phyloP scores from a whole-genome alignment of 2,888 invertebrate species.

The Amphipyra berbera region DNA sequence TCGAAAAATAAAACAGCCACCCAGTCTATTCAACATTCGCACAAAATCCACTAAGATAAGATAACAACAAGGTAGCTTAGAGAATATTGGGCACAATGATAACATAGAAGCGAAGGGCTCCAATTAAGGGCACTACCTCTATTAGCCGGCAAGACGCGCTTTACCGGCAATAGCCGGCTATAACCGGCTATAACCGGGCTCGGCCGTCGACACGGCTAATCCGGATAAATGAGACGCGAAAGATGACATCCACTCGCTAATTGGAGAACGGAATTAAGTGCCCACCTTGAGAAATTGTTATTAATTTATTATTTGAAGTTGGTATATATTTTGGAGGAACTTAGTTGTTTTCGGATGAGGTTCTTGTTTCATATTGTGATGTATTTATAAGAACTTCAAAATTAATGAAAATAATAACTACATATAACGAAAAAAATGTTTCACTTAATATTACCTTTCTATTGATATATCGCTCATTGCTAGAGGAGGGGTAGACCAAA shows the following conservation, averaged over 20 bases:
- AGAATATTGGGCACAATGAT: conserved; percentile 48
- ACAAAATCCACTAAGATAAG: conserved; percentile 25
- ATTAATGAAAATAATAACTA: too few species aligned
- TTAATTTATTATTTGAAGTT: conserved; percentile 46
- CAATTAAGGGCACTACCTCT: conserved; percentile 79
- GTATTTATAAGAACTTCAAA: too few species aligned
- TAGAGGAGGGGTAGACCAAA: too few species aligned
- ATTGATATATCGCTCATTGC: too few species aligned
- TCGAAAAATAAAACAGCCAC: too few species aligned
- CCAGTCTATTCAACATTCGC: conserved; percentile 9
- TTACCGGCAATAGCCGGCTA: conserved; percentile 67
- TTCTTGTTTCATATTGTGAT: too few species aligned
- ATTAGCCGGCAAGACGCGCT: conserved; percentile 74
- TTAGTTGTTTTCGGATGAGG: conserved; percentile 1
- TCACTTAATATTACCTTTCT: too few species aligned
- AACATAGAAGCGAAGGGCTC: conserved; percentile 69
- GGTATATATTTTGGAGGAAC: not conserved
- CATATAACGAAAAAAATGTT: too few species aligned
- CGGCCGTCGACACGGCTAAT: conserved; percentile 72
- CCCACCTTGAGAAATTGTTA: conserved; percentile 46
- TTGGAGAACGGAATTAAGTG: conserved; percentile 73
- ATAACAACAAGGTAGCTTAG: conserved; percentile 38
- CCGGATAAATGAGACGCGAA: conserved; percentile 79
- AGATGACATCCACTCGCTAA: conserved; percentile 79
- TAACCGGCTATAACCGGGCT: conserved; percentile 70